Percentiles rank a stretch among this genome's conserved stretches.
These are phyloP conservation scores for Dolomedes plantarius DNA, from an alignment of 2,888 invertebrate species.

Conservation along the genomic window DNA sequence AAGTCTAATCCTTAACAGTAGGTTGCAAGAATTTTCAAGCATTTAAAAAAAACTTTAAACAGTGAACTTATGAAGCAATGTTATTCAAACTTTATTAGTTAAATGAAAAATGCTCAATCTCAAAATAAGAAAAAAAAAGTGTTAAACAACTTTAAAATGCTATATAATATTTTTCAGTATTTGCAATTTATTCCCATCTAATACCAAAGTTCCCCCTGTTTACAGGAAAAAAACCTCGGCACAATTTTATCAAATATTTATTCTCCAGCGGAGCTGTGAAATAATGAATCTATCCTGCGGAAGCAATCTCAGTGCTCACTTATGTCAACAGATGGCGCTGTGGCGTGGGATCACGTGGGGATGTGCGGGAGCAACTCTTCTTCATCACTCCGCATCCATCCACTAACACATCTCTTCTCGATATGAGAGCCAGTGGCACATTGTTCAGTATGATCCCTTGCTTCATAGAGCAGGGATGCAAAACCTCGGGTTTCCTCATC, in stretches of 20 bases:
- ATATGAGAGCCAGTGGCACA: slow-evolving; percentile 18
- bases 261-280: background rate
- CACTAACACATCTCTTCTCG: slow-evolving; percentile 30
- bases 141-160: too few relatives aligned
- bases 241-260: background rate
- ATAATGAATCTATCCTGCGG: background rate
- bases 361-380: slow-evolving; percentile 54
- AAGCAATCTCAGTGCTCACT: background rate
- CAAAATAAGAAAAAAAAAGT: too few relatives aligned
- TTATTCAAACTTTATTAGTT: too few relatives aligned
- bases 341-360: slow-evolving; percentile 41
- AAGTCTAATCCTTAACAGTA: too few relatives aligned
- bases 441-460: slow-evolving; percentile 17
- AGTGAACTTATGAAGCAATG: too few relatives aligned
- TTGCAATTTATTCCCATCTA: too few relatives aligned
- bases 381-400: slow-evolving; percentile 54
- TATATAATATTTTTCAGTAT: too few relatives aligned
- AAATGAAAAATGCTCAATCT: too few relatives aligned
- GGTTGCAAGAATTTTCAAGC: too few relatives aligned
- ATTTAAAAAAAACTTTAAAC: too few relatives aligned
- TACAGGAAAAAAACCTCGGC: background rate
- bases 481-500: background rate
- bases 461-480: background rate
- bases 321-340: slow-evolving; percentile 42
- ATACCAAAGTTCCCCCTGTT: background rate